These are phyloP conservation scores for Agrypnus murinus DNA, from an alignment of 2,888 invertebrate species.

Conservation along the genomic window DNA sequence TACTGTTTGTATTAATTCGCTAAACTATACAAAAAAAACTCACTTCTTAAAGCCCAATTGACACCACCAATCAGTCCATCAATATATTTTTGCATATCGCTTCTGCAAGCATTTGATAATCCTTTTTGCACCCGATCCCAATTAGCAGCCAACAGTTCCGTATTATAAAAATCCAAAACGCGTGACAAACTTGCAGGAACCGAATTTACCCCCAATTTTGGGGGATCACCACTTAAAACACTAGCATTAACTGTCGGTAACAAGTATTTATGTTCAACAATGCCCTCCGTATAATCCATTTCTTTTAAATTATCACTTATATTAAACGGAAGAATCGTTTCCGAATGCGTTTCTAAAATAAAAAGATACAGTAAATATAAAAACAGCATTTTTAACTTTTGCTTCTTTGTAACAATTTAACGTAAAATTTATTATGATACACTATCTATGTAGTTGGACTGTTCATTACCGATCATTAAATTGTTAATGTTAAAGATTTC, in stretches of 20 bases:
- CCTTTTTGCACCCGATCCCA: conserved; percentile 73
- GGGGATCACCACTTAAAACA: conserved; percentile 56
- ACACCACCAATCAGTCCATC: conserved; percentile 75
- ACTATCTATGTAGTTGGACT: conserved; percentile 7
- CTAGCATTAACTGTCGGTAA: conserved; percentile 60
- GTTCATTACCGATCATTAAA: conserved; percentile 43
- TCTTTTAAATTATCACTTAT: conserved; percentile 50
- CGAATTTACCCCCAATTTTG: conserved; percentile 43
- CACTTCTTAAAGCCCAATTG: conserved; percentile 83
- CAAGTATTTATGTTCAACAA: conserved; percentile 60
- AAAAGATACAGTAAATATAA: conserved; percentile 23
- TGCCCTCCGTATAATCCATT: conserved; percentile 62
- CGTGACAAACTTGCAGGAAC: conserved; percentile 70
- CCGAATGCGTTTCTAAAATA: conserved; percentile 20
- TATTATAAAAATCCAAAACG: conserved; percentile 75
- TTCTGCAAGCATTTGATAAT: conserved; percentile 73
- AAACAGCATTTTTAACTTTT: conserved; percentile 21
- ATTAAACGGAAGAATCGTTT: conserved; percentile 22
- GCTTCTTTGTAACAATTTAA: conserved; percentile 7
- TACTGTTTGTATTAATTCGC: too few species aligned
- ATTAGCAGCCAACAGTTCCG: conserved; percentile 74
- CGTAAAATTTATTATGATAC: too few species aligned
- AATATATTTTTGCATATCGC: conserved; percentile 77
- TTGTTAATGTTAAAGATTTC: conserved; percentile 34
- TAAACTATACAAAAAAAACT: conserved; percentile 71